Conservation (phyloP, 64 coral and sea anemone genomes). For the Pocillopora verrucosa region DNA sequence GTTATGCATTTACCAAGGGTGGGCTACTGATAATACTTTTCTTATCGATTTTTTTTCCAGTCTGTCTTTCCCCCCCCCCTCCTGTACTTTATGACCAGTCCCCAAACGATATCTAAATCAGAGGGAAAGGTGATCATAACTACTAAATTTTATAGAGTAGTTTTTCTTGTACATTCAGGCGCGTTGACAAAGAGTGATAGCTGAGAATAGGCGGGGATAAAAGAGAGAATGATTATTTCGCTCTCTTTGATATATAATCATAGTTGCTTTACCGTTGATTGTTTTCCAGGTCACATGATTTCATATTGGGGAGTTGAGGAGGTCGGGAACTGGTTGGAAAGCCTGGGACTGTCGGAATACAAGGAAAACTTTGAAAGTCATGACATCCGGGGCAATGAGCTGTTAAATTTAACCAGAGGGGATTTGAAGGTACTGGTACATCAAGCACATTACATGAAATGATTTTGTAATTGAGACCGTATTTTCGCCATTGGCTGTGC, state of each 20-base stretch:
- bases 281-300: slow-evolving; percentile 80
- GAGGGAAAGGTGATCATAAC: background rate
- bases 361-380: slow-evolving; percentile 77
- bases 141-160: background rate
- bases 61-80: too few species aligned
- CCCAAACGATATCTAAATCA: too few species aligned
- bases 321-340: slow-evolving; percentile 78
- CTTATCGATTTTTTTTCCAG: too few species aligned
- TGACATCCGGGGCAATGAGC: slow-evolving; percentile 77
- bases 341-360: slow-evolving; percentile 72
- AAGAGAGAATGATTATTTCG: background rate
- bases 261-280: background rate
- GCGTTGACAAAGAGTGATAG: background rate
- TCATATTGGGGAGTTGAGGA: slow-evolving; percentile 88
- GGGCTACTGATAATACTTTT: too few species aligned
- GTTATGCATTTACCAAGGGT: too few species aligned
- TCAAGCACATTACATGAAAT: background rate
- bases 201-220: background rate
- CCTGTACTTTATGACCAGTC: too few species aligned
- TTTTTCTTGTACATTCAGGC: background rate
- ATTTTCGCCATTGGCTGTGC: too few species aligned
- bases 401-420: slow-evolving; percentile 62
- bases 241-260: too few species aligned
- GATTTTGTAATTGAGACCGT: too few species aligned
- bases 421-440: slow-evolving; percentile 69